Percentiles rank a stretch among this genome's conserved stretches.
phyloP scores from a whole-genome alignment of 2,797 vertebrate species.

The Hylomyscus alleni region DNA sequence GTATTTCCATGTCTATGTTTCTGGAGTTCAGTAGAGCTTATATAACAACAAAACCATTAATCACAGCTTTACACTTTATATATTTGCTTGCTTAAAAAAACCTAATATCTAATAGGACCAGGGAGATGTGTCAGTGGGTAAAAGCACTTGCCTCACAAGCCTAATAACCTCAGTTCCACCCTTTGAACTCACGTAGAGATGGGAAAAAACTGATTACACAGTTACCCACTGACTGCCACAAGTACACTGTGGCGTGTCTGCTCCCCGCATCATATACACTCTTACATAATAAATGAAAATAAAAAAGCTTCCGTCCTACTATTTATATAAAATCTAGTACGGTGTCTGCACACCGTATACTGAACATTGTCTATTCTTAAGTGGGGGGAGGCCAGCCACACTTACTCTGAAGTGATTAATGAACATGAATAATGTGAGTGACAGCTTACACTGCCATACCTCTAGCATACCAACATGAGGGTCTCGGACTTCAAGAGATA shows the following conservation, averaged over 20 bases:
- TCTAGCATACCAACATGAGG: not conserved
- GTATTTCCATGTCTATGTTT: not conserved
- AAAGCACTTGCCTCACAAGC: not conserved
- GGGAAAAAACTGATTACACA: not conserved
- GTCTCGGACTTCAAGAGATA: too few species aligned
- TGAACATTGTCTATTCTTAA: not conserved
- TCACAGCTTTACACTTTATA: not conserved
- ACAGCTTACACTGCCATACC: too few species aligned
- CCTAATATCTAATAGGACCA: not conserved
- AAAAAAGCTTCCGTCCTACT: not conserved
- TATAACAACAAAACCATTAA: not conserved
- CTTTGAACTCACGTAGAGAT: not conserved
- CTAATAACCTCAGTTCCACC: not conserved
- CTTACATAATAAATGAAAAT: not conserved
- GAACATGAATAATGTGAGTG: not conserved
- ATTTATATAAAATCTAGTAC: not conserved
- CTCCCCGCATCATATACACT: not conserved
- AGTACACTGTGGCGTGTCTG: not conserved
- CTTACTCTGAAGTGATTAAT: not conserved
- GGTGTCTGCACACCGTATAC: too few species aligned
- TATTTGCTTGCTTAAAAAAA: not conserved
- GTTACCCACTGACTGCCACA: not conserved
- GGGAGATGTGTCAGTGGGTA: not conserved
- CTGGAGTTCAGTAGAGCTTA: not conserved
- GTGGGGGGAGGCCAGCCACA: not conserved